Base-by-base conservation (phyloP, 2,797 vertebrate genomes). In the Buphagus erythrorhynchus region DNA sequence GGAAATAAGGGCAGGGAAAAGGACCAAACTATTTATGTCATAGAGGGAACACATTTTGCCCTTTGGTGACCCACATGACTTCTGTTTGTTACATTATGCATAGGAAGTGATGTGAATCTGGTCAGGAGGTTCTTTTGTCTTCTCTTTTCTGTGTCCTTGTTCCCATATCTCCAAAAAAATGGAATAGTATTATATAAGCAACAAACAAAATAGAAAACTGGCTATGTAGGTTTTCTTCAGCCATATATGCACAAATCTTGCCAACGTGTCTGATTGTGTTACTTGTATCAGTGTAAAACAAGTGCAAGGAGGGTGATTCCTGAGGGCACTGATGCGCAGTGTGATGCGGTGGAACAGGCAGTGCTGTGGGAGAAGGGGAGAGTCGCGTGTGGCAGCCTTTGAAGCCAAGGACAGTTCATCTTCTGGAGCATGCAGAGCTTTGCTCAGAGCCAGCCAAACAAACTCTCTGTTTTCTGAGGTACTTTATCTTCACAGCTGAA, bases 1-100 rank as follows among this genome's bases (percentile, higher is more conserved):
- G 1, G 45, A 55, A 48, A 10, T 11, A 40, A 45, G 9, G 10
- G 22, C 15, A 81, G 49, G 36, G 75, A 28, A 45, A 75, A 61
- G 58, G 63, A 73, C 0, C 0, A 54, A 73, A 55, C 2, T 46
- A 2, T 22, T 73, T 51, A 11, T 15, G 59, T 17, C 12, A 3
- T 9, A 11, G 21, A 43, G 24, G 28, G 31, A 51, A 59, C 36
- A 11, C 21, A 16, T 71, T 73, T 57, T 76, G 33, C n/a, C 21
- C 10, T 58, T 57, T 49, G 24, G 18, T 49, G 26, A 29, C n/a
- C 17, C 24, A 43, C 4, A 14, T 63, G 46, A 59, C 21, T 62
- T 86, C 21, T 74, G 33, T 67, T 61, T 51, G 13, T 69, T 73
- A 33, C 18, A 14, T 24, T 43, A 51, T n/a, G 38, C 6, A 20